Percentiles rank a stretch among this genome's conserved stretches.
These are phyloP conservation scores for Rhabdomys pumilio DNA, from an alignment of 2,797 vertebrate species.

Conservation along the genomic window DNA sequence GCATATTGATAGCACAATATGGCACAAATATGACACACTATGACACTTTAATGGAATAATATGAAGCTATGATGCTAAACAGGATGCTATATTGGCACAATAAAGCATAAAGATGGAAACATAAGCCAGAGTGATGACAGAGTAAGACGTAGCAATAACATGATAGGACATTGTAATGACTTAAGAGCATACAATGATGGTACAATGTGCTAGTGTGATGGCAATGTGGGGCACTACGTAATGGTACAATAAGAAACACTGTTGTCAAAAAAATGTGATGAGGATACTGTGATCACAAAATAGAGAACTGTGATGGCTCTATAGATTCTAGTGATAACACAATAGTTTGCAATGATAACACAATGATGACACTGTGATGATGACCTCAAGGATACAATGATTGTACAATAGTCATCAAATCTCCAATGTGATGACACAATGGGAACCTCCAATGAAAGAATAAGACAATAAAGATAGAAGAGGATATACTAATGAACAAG, in stretches of 20 bases:
- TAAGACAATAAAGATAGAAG: constrained; percentile 81
- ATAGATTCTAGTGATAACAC: background rate
- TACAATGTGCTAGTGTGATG: background rate
- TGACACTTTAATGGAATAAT: background rate
- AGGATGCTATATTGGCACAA: background rate
- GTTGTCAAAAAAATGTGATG: background rate
- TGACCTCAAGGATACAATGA: background rate
- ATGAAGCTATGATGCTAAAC: background rate
- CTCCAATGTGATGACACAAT: background rate
- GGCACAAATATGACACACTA: background rate
- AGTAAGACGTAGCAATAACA: background rate
- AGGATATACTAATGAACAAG: background rate
- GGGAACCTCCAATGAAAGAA: background rate
- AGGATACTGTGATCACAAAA: background rate
- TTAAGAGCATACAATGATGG: background rate
- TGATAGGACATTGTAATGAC: background rate
- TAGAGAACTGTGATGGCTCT: background rate
- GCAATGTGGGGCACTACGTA: background rate
- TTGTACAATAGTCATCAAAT: background rate
- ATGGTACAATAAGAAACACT: background rate
- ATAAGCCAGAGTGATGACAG: background rate
- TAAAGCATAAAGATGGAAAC: background rate
- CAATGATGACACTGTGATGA: background rate
- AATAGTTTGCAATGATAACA: background rate
- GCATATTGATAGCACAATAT: no score